phyloP scores from a whole-genome alignment of 2,113 vertebrate genomes.

The Potamarius usumacintae region DNA sequence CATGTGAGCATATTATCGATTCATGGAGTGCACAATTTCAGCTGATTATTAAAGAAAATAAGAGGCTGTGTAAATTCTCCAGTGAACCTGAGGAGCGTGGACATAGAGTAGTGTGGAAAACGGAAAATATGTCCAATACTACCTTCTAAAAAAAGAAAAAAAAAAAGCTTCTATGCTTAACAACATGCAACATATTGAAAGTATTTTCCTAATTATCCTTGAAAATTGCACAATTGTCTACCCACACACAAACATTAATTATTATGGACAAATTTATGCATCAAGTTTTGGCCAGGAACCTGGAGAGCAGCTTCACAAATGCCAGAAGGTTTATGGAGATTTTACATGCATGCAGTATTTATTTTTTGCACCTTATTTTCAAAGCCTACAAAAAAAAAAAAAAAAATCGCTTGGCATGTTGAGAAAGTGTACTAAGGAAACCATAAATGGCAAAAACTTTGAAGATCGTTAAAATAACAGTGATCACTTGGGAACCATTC shows the following conservation, averaged over 20 bases:
- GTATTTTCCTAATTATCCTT: slow-evolving; percentile 57
- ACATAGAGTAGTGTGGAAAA: not conserved
- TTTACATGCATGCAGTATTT: slow-evolving; percentile 9
- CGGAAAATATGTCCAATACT: not conserved
- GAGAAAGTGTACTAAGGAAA: slow-evolving; percentile 43
- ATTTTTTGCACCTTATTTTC: slow-evolving; percentile 19
- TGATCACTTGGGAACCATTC: slow-evolving; percentile 49
- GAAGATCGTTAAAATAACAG: slow-evolving; percentile 60
- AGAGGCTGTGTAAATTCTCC: not conserved
- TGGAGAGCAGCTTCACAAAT: slow-evolving; percentile 28
- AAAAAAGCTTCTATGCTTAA: slow-evolving; percentile 31
- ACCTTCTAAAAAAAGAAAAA: not conserved
- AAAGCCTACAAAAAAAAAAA: slow-evolving; percentile 37
- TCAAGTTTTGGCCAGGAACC: slow-evolving; percentile 39
- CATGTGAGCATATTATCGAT: not conserved
- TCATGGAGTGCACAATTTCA: not conserved
- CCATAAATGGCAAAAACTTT: slow-evolving; percentile 37
- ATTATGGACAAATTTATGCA: slow-evolving; percentile 60
- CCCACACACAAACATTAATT: slow-evolving; percentile 50
- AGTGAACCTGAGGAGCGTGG: too few relatives aligned
- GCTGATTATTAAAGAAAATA: slow-evolving; percentile 12
- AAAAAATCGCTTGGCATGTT: slow-evolving; percentile 29
- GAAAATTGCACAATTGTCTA: slow-evolving; percentile 52
- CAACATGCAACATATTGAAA: slow-evolving; percentile 63
- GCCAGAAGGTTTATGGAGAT: slow-evolving; percentile 42